phyloP scores from a whole-genome alignment of 2,888 invertebrate genomes.

The Pimpla rufipes region DNA sequence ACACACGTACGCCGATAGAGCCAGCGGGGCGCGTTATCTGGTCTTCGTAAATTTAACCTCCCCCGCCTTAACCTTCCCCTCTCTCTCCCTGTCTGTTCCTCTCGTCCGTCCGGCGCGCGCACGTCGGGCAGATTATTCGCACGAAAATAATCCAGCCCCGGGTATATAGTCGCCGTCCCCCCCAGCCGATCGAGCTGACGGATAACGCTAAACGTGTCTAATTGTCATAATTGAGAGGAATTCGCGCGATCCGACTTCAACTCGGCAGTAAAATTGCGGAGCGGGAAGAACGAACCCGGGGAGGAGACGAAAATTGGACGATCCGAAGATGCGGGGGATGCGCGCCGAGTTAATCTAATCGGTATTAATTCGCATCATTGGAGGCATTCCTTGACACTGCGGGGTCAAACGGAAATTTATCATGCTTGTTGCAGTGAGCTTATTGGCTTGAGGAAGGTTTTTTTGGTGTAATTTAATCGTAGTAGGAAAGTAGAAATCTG shows the following conservation, averaged over 20 bases:
- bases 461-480: not conserved
- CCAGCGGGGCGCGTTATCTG: conserved; percentile 61
- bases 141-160: conserved; percentile 64
- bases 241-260: not conserved
- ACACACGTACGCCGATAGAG: conserved; percentile 54
- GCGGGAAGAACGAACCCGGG: not conserved
- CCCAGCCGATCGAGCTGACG: conserved; percentile 56
- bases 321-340: not conserved
- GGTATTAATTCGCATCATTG: conserved; percentile 42
- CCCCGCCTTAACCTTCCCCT: conserved; percentile 35
- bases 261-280: conserved; percentile 2
- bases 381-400: conserved; percentile 1
- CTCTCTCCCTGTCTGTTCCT: conserved; percentile 23
- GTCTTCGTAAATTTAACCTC: conserved; percentile 63
- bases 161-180: not conserved
- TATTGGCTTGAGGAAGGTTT: not conserved
- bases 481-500: too few relatives aligned
- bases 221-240: conserved; percentile 67
- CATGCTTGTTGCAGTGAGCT: not conserved
- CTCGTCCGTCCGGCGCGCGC: not conserved
- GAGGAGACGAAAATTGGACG: not conserved
- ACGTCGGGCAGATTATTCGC: conserved; percentile 47
- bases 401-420: not conserved
- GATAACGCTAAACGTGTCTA: conserved; percentile 64
- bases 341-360: conserved; percentile 35